Base-by-base conservation (phyloP, 2,888 invertebrate species). In the Phaedon cochleariae region DNA sequence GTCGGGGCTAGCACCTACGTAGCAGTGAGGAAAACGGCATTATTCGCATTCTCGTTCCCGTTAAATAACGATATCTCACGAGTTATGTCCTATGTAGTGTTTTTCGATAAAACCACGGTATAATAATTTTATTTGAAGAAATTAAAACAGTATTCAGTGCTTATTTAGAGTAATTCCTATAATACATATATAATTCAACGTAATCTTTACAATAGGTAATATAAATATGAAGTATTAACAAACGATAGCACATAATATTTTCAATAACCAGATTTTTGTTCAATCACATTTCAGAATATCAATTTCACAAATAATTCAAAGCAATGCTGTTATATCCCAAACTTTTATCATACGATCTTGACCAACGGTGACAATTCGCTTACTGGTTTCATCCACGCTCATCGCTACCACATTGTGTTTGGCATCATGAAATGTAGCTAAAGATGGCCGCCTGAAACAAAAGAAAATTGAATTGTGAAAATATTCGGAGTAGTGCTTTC, bases 371-470 rank as follows among this genome's bases (percentile, higher is more conserved):
- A 97, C 87, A 80, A 98, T 88, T 77, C 92, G 90, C 77, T 93
- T 94, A 49, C 93, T 90, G 57, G 93, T 90, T 82, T 95, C 95
- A 85, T 98, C 97, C 71, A 97, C 86, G 84, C 93, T 91, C 89
- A 98, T 93, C 46, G 91, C 90, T 9, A 92, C 89, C 69, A 98
- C 91, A 63, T 92, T 92, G 82, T 98, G 97, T 83, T 96, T 96
- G 76, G 94, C 92, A 84, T 98, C 98, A 83, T 97, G 96, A 85
- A 96, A 96, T 62, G 95, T 93, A 22, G 98, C 98, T 80, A 98
- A 85, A 0, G 98, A 95, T 60, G 93, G 93, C 79, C 95, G 91
- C 62, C 96, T 97, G 84, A 66, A 59, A 57, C 48, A 55, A 2
- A 58, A 34, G 37, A n/a, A n/a, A n/a, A n/a, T n/a, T 53, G 22